Evolutionary conservation across 2,797 vertebrate species (phyloP), one percentile per base, ranked within the genome.

Genomic region (Lutjanus argentimaculatus): DNA sequence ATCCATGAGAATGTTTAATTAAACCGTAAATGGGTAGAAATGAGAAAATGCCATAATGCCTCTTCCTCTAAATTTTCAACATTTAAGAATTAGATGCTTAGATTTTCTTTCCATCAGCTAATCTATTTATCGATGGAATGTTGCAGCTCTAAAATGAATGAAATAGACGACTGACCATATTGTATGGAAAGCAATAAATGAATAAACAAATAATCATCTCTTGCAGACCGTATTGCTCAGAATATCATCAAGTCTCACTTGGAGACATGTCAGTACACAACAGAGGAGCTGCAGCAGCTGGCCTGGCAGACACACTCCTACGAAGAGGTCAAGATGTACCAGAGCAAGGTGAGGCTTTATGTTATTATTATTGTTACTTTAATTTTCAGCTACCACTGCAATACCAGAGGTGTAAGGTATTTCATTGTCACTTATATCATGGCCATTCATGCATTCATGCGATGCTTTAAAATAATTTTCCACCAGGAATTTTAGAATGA

Each of bases 241-340:
- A 99, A 99, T 95, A 99, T 99, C 93, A 99, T 99, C 90, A 99
- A 99, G 93, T 99, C 98, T 77, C 98, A 99, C 91, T 92, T 99
- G 96, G 99, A 99, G 95, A 99, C 99, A 0, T 99, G 99, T 95
- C 98, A 99, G 79, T 99, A 99, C 93, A 99, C 99, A 57, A 95
- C 97, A 80, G 99, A 99, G 63, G 99, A 99, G 92, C 96, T 99
- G 19, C 99, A 99, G 94, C 98, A 99, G 94, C 95, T 99, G 67
- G 97, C 97, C 0, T 99, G 99, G 99, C 99, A 99, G 94, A 99
- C 98, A 11, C 98, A 99, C 92, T 97, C 97, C 40, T 99, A 99
- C 2, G 98, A 99, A 91, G 99, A 99, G 93, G 97, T 99, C 87
- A 99, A 99, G 92, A 96, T 97, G 82, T 99, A 99, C 96, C 99